These are phyloP conservation scores for Perizoma flavofasciatum DNA, from an alignment of 2,888 invertebrate species.

Conservation along the genomic window DNA sequence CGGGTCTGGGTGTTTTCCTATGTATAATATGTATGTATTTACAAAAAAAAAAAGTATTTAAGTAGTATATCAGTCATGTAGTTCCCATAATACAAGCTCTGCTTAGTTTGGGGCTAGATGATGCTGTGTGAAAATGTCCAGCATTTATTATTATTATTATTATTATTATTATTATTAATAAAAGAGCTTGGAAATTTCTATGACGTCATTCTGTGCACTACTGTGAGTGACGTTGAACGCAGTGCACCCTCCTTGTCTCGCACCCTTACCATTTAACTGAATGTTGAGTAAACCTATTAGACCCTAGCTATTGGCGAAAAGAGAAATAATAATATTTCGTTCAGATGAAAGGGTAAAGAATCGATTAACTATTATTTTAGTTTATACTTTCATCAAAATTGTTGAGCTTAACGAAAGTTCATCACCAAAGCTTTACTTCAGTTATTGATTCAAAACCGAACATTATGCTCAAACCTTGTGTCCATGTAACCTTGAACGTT, in stretches of 20 bases:
- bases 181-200: conserved; percentile 8
- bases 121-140: no score
- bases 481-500: conserved; percentile 13
- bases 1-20: no score
- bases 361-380: background rate
- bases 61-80: no score
- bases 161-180: background rate
- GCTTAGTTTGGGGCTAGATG: no score
- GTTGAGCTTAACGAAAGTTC: conserved; percentile 5
- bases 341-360: conserved; percentile 13
- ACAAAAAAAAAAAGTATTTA: no score
- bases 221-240: conserved; percentile 6
- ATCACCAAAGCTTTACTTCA: background rate
- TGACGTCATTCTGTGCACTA: conserved; percentile 19
- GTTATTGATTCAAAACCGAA: background rate
- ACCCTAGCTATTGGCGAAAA: conserved; percentile 8
- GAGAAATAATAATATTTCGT: conserved; percentile 18
- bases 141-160: no score
- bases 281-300: conserved; percentile 16
- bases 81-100: no score
- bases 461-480: conserved; percentile 5
- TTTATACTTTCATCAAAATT: background rate
- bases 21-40: no score
- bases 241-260: conserved; percentile 25
- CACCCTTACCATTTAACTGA: conserved; percentile 24